These are phyloP conservation scores for human DNA, from an alignment of 2,113 vertebrate species.

Conservation along the genomic window GRCh38 chr7:122089001-122089500, in stretches of 20 bases:
- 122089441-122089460: slow-evolving; percentile 27
- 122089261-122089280: slow-evolving; percentile 11
- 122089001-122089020: neutral
- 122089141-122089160: neutral
- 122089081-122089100: neutral
- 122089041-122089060: neutral
- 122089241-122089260: neutral
- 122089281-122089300: neutral
- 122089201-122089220: neutral
- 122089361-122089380: slow-evolving; percentile 44
- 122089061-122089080: neutral
- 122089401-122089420: slow-evolving; percentile 18
- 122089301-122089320: slow-evolving; percentile 37
- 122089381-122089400: slow-evolving; percentile 53
- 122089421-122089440: neutral
- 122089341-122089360: slow-evolving; percentile 22
- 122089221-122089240: slow-evolving; percentile 46
- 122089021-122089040: neutral
- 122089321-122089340: slow-evolving; percentile 23
- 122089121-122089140: neutral
- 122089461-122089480: slow-evolving; percentile 2
- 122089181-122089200: neutral
- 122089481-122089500: slow-evolving; percentile 1
- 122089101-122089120: neutral
- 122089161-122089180: slow-evolving; percentile 20